Evolutionary conservation across 2,797 vertebrate genomes (phyloP).

Genomic region (Scomberomorus guttatus): DNA sequence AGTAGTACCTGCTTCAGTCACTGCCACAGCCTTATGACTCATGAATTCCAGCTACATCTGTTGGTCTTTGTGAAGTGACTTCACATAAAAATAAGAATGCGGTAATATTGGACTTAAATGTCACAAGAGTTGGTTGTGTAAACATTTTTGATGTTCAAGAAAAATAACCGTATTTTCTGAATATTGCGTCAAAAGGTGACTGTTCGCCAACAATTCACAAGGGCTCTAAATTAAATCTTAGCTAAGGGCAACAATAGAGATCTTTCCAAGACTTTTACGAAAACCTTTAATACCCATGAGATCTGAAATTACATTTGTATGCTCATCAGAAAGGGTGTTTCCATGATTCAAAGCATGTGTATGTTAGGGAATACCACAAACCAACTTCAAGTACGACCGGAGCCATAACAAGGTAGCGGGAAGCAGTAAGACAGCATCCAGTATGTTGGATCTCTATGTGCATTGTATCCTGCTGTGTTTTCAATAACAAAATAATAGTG

Average conservation of each 20-base stretch:
- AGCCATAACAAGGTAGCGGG: slow-evolving; percentile 51
- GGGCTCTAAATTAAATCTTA: slow-evolving; percentile 52
- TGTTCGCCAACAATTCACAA: slow-evolving; percentile 41
- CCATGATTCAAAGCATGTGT: slow-evolving; percentile 67
- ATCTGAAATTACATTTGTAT: slow-evolving; percentile 59
- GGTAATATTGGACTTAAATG: slow-evolving; percentile 20
- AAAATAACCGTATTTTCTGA: slow-evolving; percentile 21
- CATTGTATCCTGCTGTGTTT: slow-evolving; percentile 43
- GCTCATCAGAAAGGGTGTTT: slow-evolving; percentile 51
- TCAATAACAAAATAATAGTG: slow-evolving; percentile 58
- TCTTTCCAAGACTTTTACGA: slow-evolving; percentile 58
- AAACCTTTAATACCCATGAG: slow-evolving; percentile 59
- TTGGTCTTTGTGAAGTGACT: slow-evolving; percentile 48
- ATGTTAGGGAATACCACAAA: slow-evolving; percentile 45
- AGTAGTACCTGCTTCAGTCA: slow-evolving; percentile 42
- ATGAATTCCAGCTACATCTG: slow-evolving; percentile 58
- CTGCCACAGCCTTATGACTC: slow-evolving; percentile 59
- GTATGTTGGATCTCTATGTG: slow-evolving; percentile 31
- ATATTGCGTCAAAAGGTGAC: background rate
- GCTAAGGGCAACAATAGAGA: slow-evolving; percentile 45
- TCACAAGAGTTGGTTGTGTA: slow-evolving; percentile 14
- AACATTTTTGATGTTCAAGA: slow-evolving; percentile 9
- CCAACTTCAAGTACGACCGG: slow-evolving; percentile 17
- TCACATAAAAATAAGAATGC: slow-evolving; percentile 39
- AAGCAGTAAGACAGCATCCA: slow-evolving; percentile 18